Percentiles rank a stretch among this genome's conserved stretches.
Evolutionary conservation across 2,113 vertebrate genomes (phyloP).

Genomic region (Eubucco bourcierii): DNA sequence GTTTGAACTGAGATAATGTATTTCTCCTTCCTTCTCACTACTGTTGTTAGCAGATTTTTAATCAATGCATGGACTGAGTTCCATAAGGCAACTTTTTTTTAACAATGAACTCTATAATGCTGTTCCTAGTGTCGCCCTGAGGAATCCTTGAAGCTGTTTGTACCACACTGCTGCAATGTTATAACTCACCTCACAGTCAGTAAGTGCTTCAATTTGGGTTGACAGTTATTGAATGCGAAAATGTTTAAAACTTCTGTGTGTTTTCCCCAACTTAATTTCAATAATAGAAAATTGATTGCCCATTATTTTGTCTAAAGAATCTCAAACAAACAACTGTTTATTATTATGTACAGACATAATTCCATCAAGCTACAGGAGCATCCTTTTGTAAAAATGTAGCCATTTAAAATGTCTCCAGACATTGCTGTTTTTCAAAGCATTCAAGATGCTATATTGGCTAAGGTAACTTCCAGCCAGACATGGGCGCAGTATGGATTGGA

Average conservation of each 20-base stretch:
- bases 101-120: background rate
- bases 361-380: background rate
- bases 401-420: background rate
- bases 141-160: conserved; percentile 92
- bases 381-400: background rate
- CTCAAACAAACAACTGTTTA: background rate
- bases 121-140: conserved; percentile 91
- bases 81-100: background rate
- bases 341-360: background rate
- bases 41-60: background rate
- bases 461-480: background rate
- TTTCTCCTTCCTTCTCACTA: background rate
- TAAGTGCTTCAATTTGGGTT: conserved; percentile 75
- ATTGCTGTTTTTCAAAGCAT: background rate
- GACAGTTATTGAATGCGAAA: background rate
- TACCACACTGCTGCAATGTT: conserved; percentile 92
- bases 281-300: background rate
- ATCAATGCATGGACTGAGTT: background rate
- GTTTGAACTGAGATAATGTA: background rate
- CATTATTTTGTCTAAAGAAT: background rate
- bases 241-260: background rate
- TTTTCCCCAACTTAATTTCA: background rate
- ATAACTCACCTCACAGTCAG: conserved; percentile 92
- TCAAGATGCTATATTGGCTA: background rate
- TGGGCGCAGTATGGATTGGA: background rate